Evolutionary conservation across 1,140 invertebrate genomes (phyloP).

Genomic region (Heliothis virescens): DNA sequence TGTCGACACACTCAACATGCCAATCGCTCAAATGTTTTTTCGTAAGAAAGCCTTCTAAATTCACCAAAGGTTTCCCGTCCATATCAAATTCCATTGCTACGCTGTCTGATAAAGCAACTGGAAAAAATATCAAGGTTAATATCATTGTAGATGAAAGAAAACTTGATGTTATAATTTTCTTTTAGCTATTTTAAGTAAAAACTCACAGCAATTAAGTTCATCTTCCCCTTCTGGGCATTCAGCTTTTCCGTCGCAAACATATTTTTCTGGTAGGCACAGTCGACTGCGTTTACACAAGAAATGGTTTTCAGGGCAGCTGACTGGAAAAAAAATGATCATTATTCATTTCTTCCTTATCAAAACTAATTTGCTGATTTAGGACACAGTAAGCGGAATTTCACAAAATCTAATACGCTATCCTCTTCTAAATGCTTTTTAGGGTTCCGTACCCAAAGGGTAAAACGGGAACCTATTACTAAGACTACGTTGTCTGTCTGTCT

Average conservation of each 20-base stretch:
- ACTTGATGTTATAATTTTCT: not conserved
- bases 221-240: slow-evolving; percentile 91
- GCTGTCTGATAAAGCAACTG: slow-evolving; percentile 89
- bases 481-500: no score
- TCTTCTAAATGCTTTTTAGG: no score
- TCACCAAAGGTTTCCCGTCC: slow-evolving; percentile 87
- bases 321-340: slow-evolving; percentile 74
- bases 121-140: slow-evolving; percentile 54
- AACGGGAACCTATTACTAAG: no score
- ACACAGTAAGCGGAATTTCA: no score
- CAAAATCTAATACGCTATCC: no score
- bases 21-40: slow-evolving; percentile 87
- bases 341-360: no score
- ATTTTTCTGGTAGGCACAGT: slow-evolving; percentile 86
- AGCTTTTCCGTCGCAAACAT: slow-evolving; percentile 89
- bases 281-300: slow-evolving; percentile 87
- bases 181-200: not conserved
- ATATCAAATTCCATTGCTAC: slow-evolving; percentile 86
- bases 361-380: no score
- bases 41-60: slow-evolving; percentile 87
- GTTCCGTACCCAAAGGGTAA: no score
- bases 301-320: slow-evolving; percentile 84
- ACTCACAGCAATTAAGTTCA: slow-evolving; percentile 89
- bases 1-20: slow-evolving; percentile 87
- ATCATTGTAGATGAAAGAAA: no score